Conservation (phyloP, 2,797 vertebrate species). For the Enteromius fasciolatus region DNA sequence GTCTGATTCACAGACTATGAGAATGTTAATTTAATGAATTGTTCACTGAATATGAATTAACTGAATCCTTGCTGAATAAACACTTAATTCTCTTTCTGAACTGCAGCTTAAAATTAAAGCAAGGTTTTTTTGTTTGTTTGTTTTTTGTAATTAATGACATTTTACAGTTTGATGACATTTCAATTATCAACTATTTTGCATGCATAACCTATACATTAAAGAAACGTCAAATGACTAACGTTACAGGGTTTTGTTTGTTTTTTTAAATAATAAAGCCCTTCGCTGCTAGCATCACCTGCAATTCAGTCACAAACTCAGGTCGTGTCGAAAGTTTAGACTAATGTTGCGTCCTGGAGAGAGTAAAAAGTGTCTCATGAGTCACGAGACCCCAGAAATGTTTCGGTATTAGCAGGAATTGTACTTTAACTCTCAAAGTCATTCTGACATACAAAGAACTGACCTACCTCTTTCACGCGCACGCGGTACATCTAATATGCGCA, state of each 20-base stretch:
- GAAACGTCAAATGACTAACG: neutral
- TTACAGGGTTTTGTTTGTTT: neutral
- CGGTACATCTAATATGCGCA: neutral
- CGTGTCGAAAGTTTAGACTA: neutral
- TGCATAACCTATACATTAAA: neutral
- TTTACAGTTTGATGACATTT: neutral
- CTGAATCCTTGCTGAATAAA: neutral
- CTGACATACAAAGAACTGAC: neutral
- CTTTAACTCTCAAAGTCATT: neutral
- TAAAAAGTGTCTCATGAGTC: neutral
- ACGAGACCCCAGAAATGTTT: neutral
- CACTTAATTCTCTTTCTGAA: neutral
- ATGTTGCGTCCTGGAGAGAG: neutral
- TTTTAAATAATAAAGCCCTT: neutral
- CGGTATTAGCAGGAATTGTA: neutral
- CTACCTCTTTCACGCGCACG: too few species aligned
- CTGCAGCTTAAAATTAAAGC: neutral
- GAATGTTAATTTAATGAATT: neutral
- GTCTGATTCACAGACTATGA: neutral
- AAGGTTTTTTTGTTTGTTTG: too few species aligned
- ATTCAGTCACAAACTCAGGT: constrained; percentile 1
- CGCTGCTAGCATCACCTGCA: neutral
- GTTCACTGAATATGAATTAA: too few species aligned
- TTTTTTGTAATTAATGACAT: neutral
- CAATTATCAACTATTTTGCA: neutral